A percentile compares a stretch with the other conserved stretches of the same genome.
Evolutionary conservation across 2,888 invertebrate genomes (phyloP).

Genomic region (Mallateleia sp.): DNA sequence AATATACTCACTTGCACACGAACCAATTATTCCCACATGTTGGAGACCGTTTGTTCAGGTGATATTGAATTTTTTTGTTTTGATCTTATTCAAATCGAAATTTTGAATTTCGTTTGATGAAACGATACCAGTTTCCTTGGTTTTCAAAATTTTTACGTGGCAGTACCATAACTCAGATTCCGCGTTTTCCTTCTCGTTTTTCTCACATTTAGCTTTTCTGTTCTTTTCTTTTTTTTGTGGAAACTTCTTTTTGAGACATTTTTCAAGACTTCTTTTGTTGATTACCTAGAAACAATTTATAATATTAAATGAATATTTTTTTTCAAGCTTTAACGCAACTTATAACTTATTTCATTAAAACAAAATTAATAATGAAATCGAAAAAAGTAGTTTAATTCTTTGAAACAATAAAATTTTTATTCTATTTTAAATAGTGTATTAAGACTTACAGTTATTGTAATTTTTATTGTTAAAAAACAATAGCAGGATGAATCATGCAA

Average conservation of each 20-base stretch:
- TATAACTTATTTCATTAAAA: background rate
- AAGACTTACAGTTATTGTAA: background rate
- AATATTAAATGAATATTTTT: background rate
- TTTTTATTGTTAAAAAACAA: background rate
- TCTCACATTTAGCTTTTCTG: background rate
- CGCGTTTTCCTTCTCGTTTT: background rate
- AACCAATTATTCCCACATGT: constrained; percentile 24
- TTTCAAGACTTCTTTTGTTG: background rate
- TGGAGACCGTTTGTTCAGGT: background rate
- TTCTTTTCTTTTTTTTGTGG: background rate
- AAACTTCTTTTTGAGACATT: background rate
- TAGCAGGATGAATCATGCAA: background rate
- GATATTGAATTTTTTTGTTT: constrained; percentile 23
- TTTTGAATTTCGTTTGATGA: constrained; percentile 22
- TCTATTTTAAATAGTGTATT: background rate
- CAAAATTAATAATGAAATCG: background rate
- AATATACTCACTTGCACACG: constrained; percentile 20
- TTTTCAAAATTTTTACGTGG: constrained; percentile 27
- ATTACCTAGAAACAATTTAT: background rate
- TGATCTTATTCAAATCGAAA: constrained; percentile 5
- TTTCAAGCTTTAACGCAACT: background rate
- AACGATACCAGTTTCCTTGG: constrained; percentile 30
- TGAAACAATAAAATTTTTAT: background rate
- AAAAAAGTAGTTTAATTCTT: background rate
- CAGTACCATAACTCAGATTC: constrained; percentile 11